Evolutionary conservation across 2,113 vertebrate genomes (phyloP), one percentile per base, ranked within the genome.

Genomic region (Heloderma charlesbogerti): DNA sequence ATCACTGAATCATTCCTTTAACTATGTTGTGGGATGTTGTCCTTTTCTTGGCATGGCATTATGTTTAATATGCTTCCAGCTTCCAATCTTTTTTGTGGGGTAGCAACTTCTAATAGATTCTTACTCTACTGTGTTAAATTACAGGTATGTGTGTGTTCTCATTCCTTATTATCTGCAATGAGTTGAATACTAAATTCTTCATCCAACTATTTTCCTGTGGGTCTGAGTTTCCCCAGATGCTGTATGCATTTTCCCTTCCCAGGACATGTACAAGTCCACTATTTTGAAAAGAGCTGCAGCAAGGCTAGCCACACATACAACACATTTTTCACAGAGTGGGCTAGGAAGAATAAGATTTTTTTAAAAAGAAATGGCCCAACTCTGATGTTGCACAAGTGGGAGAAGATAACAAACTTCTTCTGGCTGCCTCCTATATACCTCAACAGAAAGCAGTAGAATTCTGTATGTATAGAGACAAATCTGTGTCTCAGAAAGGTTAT

Each of bases 21-120:
- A 7, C 18, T 29, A 0, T 0, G 37, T 12, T 37, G 3, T 0
- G 0, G 86, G 1, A 0, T 3, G 20, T 57, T n/a, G 57, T 34
- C 8, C 74, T 13, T 0, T 34, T 13, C n/a, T 81, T 84, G 29
- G 20, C 37, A 15, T 0, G 0, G 0, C 6, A 13, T 10, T n/a
- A 31, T 72, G 31, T 9, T 34, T 34, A 34, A 34, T 72, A 72
- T 72, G 31, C n/a, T 0, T 37, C 31, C 57, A 3, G 1, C 37
- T 83, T 57, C 8, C 20, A 66, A 15, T 7, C 67, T 31, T 69
- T 54, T 81, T 57, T 54, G 67, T 71, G 31, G 6, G 31, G 34
- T n/a, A 9, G 54, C n/a, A 75, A 37, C 34, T 82, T 82, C 18
- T 60, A 31, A 48, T 16, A n/a, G 48, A 60, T 63, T 63, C n/a